Conservation (phyloP, 2,888 invertebrate genomes). For the Seira musarum region DNA sequence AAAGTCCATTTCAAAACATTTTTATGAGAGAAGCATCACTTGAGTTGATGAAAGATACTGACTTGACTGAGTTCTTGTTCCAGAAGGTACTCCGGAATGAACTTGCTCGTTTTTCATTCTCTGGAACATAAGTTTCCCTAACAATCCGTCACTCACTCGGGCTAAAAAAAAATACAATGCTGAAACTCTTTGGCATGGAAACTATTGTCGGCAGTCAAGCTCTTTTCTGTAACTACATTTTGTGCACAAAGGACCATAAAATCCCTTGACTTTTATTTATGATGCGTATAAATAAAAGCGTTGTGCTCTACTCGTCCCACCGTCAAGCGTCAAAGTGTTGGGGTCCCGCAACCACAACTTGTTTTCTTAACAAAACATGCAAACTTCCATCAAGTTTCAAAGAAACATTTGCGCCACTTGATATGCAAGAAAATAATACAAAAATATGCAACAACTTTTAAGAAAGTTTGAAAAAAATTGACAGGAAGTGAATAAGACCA, state of each 20-base stretch:
- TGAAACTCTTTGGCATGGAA: too few relatives aligned
- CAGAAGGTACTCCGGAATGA: neutral
- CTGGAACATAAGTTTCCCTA: neutral
- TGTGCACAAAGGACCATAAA: neutral
- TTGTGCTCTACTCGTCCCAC: neutral
- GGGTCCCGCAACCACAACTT: neutral
- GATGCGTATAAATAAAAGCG: neutral
- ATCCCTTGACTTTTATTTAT: neutral
- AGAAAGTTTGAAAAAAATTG: too few relatives aligned
- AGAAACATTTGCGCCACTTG: too few relatives aligned
- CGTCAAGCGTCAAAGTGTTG: neutral
- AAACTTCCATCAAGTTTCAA: too few relatives aligned
- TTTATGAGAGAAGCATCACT: slow-evolving; percentile 61
- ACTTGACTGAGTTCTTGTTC: too few relatives aligned
- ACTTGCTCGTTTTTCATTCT: neutral
- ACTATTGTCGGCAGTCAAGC: too few relatives aligned
- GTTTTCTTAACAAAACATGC: too few relatives aligned
- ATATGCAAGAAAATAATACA: too few relatives aligned
- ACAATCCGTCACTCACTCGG: too few relatives aligned
- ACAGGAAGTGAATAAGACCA: too few relatives aligned
- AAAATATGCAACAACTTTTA: too few relatives aligned
- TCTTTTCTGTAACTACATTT: neutral
- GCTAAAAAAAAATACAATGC: neutral
- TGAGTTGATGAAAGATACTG: slow-evolving; percentile 55
- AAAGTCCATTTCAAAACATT: too few relatives aligned